A percentile compares a stretch with the other conserved stretches of the same genome.
Evolutionary conservation across 2,113 vertebrate genomes (phyloP).

Genomic region (Microtus oregoni): DNA sequence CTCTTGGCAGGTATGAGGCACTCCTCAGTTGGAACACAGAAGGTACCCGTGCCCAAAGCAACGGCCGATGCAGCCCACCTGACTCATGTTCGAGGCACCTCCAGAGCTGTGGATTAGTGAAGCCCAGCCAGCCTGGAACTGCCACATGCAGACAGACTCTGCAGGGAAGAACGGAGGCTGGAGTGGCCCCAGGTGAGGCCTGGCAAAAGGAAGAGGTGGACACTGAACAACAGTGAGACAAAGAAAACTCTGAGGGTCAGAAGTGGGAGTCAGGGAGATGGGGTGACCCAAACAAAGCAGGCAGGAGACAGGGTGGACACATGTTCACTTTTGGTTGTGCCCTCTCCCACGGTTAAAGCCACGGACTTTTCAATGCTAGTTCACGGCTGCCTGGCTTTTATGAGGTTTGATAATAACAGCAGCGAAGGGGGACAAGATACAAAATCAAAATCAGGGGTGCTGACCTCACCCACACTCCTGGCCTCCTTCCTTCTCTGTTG

Average conservation of each 20-base stretch:
- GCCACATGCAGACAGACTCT: rapidly evolving
- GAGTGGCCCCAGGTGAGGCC: rapidly evolving
- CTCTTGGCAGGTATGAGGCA: background rate
- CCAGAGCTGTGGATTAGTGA: background rate
- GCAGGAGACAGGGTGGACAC: rapidly evolving
- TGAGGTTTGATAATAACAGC: background rate
- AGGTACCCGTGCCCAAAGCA: background rate
- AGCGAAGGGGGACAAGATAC: background rate
- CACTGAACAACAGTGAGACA: rapidly evolving
- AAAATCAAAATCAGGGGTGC: background rate
- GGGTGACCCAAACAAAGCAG: background rate
- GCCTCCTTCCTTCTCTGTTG: background rate
- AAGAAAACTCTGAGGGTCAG: background rate
- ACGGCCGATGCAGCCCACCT: background rate
- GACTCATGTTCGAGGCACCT: background rate
- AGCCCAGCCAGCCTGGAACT: background rate
- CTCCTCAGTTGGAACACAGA: background rate
- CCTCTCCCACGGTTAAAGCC: background rate
- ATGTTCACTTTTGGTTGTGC: rapidly evolving
- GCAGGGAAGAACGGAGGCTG: background rate
- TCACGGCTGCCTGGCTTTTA: background rate
- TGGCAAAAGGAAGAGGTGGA: rapidly evolving
- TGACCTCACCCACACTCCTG: background rate
- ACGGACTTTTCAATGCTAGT: background rate
- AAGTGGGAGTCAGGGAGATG: rapidly evolving